These are phyloP conservation scores for Drosophila neonasuta DNA, from an alignment of 2,888 invertebrate species.

Conservation along the genomic window DNA sequence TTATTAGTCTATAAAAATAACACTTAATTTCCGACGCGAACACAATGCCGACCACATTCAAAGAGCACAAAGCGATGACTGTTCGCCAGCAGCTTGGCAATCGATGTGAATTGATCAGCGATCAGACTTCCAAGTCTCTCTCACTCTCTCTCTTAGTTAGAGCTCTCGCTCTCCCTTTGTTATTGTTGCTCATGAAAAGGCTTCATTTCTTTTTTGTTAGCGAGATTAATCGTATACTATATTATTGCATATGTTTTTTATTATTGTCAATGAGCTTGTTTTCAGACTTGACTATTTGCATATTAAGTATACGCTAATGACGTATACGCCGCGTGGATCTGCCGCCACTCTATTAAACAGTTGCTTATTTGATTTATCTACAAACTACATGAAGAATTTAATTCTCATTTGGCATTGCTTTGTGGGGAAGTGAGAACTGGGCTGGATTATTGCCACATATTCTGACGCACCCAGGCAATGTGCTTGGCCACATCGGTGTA, in stretches of 20 bases:
- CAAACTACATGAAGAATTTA: slow-evolving; percentile 15
- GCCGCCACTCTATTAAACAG: slow-evolving; percentile 8
- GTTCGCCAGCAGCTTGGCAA: slow-evolving; percentile 1
- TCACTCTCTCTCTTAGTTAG: background rate
- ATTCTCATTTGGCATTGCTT: slow-evolving; percentile 6
- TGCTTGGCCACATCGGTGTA: slow-evolving; percentile 86
- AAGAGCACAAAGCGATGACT: slow-evolving; percentile 49
- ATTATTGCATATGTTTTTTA: background rate
- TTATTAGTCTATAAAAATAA: background rate
- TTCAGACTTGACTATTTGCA: slow-evolving; percentile 29
- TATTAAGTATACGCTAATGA: slow-evolving; percentile 31
- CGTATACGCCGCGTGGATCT: slow-evolving; percentile 19
- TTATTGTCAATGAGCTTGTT: slow-evolving; percentile 16
- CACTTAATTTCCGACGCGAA: slow-evolving; percentile 4
- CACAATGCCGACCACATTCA: slow-evolving; percentile 37
- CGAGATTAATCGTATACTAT: slow-evolving; percentile 6
- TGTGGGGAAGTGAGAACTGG: background rate
- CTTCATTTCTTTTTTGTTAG: slow-evolving; percentile 7
- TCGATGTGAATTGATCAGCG: slow-evolving; percentile 15
- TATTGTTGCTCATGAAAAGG: background rate
- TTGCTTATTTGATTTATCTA: slow-evolving; percentile 14
- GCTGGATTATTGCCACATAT: slow-evolving; percentile 56
- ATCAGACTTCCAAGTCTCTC: slow-evolving; percentile 8
- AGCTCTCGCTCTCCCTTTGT: slow-evolving; percentile 1
- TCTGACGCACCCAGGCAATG: slow-evolving; percentile 83